Conservation (phyloP, 1,140 invertebrate species). For the Heliconius congener region DNA sequence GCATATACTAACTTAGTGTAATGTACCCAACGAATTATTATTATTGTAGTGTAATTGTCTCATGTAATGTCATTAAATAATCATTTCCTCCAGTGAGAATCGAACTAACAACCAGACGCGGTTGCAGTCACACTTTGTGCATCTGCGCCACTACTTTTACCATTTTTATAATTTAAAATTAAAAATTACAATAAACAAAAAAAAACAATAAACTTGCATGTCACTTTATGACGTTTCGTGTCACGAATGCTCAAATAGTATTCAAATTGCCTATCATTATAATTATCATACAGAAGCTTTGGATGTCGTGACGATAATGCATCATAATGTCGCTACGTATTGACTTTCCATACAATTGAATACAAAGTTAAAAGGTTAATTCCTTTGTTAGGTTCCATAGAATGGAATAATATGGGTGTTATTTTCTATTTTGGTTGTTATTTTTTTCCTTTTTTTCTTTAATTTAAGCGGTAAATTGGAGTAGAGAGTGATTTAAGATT, state of each 20-base stretch:
- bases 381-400: conserved; percentile 2
- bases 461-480: too few species aligned
- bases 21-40: too few species aligned
- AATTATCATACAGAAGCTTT: conserved; percentile 23
- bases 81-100: too few species aligned
- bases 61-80: too few species aligned
- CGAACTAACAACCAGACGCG: too few species aligned
- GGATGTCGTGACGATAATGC: conserved; percentile 6
- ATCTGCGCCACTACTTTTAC: too few species aligned
- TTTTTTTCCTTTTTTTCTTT: not conserved
- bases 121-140: too few species aligned
- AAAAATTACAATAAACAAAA: not conserved
- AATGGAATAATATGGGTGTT: not conserved
- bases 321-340: conserved; percentile 12
- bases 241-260: conserved; percentile 11
- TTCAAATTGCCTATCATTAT: conserved; percentile 22
- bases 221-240: conserved; percentile 19
- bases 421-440: not conserved
- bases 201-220: not conserved
- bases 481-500: too few species aligned
- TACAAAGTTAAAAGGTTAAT: conserved; percentile 10
- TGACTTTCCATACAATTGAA: conserved; percentile 19
- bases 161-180: too few species aligned
- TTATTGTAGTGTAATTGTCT: too few species aligned
- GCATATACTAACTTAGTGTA: too few species aligned